phyloP scores from a whole-genome alignment of 2,888 invertebrate genomes.

The Mermis nigrescens region DNA sequence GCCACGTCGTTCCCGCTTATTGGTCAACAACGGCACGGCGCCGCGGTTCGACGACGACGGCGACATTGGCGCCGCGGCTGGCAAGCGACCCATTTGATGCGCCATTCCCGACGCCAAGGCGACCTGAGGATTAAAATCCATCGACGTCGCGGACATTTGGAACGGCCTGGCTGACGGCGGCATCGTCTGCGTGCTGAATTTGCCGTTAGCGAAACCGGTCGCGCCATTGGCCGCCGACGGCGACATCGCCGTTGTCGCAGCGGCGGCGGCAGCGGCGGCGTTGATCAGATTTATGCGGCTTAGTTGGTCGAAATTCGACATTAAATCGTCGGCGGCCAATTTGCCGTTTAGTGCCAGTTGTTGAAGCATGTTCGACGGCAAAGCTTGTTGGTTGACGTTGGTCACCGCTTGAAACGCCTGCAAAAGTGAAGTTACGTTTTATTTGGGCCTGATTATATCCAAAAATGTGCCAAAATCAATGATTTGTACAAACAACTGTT shows the following conservation, averaged over 20 bases:
- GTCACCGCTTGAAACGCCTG: too few species aligned
- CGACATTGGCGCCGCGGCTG: not conserved
- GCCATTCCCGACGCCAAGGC: too few species aligned
- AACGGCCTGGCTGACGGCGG: not conserved
- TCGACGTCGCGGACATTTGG: too few species aligned
- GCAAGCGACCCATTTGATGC: not conserved
- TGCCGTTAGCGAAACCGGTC: not conserved
- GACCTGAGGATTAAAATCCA: too few species aligned
- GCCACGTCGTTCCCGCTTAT: not conserved
- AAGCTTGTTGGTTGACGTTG: too few species aligned
- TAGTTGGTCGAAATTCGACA: not conserved
- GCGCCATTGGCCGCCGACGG: not conserved
- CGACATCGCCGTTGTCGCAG: slow-evolving; percentile 52
- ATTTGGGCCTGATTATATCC: too few species aligned
- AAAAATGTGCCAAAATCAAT: too few species aligned
- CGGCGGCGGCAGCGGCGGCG: slow-evolving; percentile 37
- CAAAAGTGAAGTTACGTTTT: too few species aligned
- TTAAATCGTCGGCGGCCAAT: too few species aligned
- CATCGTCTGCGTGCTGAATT: not conserved
- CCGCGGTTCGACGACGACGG: not conserved
- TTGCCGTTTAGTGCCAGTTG: too few species aligned
- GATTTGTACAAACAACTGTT: too few species aligned
- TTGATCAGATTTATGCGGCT: slow-evolving; percentile 1
- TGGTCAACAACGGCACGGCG: not conserved
- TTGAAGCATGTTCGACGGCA: too few species aligned